Base-by-base conservation (phyloP, 1,140 invertebrate genomes). In the Colletes latitarsis region DNA sequence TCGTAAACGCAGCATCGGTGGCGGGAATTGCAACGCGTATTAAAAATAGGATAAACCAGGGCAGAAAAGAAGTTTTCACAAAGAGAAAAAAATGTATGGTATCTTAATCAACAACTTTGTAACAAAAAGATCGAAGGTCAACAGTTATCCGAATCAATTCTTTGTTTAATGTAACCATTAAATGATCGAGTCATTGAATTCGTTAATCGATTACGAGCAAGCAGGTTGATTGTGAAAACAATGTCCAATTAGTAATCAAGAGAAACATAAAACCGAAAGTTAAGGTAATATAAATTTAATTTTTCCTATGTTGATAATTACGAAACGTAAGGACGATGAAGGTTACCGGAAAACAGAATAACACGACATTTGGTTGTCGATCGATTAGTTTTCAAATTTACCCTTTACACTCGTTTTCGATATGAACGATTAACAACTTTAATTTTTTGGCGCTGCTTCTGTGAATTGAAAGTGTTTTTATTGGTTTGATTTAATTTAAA, bases 1-100 rank as follows among this genome's bases (percentile, higher is more conserved):
- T 46, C 52, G 21, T 43, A 30, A 58, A 58, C 19, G 10, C 58
- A 57, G 30, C 0, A 53, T 30, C 21, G 41, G 62, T 73, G 82
- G 77, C 83, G 71, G 71, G 75, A 83, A 83, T n/a, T 43, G n/a
- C 82, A 64, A 78, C 49, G 62, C 49, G 67, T 76, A 12, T 81
- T 78, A 43, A 81, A 81, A 77, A 55, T 76, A 52, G 41, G 19
- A 1, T 75, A 10, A 63, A 63, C 3, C 66, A 58, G 6, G n/a
- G 6, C 55, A 3, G 14, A 15, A 10, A 43, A 80, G 63, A 9
- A 21, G 39, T 53, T 14, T 30, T 15, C 17, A 14, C n/a, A 21
- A 3, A 67, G 41, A n/a, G 12, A 53, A 52, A 41, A 46, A 53
- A 52, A 74, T 52, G 67, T 19, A 1, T n/a, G 8, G 10, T 71